Base-by-base conservation (phyloP, 2,797 vertebrate species). In the Antennarius maculatus region DNA sequence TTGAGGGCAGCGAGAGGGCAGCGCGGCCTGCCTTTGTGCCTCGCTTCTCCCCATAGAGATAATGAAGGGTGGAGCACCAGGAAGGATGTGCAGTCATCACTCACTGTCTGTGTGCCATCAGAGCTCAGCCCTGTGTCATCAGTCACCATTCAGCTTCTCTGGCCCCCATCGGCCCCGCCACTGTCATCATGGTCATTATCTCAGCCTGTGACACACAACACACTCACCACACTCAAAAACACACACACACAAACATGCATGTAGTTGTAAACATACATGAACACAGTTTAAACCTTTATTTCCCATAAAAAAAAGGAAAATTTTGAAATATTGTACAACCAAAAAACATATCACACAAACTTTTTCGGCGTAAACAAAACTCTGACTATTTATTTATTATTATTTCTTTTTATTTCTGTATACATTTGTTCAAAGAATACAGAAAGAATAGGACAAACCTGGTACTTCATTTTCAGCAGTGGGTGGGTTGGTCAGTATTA, bases 101-200 rank as follows among this genome's bases (percentile, higher is more conserved):
- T 95, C 92, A 93, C 90, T 95, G 95, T 95, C 95, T 95, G 95
- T 95, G 94, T 93, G 95, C 94, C 95, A 95, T 95, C 95, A 94
- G 93, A 93, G 92, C 88, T 93, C 88, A 91, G 95, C 90, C 92
- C 91, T 89, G 61, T 92, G 95, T 96, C 96, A 96, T 96, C 95
- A 92, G 95, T 96, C 96, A 96, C 95, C 95, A 94, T 94, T 93
- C 94, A 95, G 94, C 91, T 90, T 88, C 91, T 92, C 93, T 94
- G 94, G 95, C 86, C 95, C 84, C 94, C 93, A 90, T 93, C 93
- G 93, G 94, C 94, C 87, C 88, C 79, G 86, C 89, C 88, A 88
- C 93, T 95, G 95, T 95, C 96, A 93, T 94, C 94, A 92, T 95
- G 95, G 95, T 95, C 96, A 97, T 98, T 97, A 97, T 96, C 95